Evolutionary conservation across 2,888 invertebrate genomes (phyloP), one percentile per base, ranked within the genome.

Genomic region (Taphrorychus bicolor): DNA sequence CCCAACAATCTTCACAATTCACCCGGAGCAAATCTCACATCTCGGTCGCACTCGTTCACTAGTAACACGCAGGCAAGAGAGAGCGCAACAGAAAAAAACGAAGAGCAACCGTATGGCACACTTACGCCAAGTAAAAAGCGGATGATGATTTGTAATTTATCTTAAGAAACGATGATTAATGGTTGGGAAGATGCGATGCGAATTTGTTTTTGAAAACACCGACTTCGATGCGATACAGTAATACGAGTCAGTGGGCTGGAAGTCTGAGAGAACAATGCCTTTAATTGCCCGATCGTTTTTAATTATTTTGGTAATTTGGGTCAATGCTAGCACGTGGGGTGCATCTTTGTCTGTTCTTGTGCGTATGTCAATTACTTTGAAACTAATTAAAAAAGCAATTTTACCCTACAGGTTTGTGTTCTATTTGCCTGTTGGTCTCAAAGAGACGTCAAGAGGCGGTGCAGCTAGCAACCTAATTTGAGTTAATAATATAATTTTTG

Each of bases 131-230:
- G 32, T 45, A 45, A 45, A 45, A 45, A 45, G 17, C 16, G 14
- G 45, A 45, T 14, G 45, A 45, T 45, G 45, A 45, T 45, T 45
- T 45, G 45, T 61, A 61, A 61, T 61, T 61, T 52, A 53, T 53
- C 41, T 61, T 61, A 41, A 24, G 53, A 61, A 52, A 61, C n/a
- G 9, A 41, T 59, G 59, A 19, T 51, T 32, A 32, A 32, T 32
- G 11, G 32, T 32, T 23, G 19, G 14, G 18, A 51, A 59, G 40
- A 59, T 59, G 23, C 59, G 51, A 51, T 49, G 51, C 59, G 51
- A 59, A 59, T 59, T 59, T 59, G 59, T 59, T 59, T 59, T 59
- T 59, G 49, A 59, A 51, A 24, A 51, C 23, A 51, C 51, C 51
- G 59, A 51, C 51, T 59, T 59, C 51, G 19, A 32, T 16, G 17